Evolutionary conservation across 2,888 invertebrate species (phyloP), one percentile per base, ranked within the genome.

Genomic region (Ceramica pisi): DNA sequence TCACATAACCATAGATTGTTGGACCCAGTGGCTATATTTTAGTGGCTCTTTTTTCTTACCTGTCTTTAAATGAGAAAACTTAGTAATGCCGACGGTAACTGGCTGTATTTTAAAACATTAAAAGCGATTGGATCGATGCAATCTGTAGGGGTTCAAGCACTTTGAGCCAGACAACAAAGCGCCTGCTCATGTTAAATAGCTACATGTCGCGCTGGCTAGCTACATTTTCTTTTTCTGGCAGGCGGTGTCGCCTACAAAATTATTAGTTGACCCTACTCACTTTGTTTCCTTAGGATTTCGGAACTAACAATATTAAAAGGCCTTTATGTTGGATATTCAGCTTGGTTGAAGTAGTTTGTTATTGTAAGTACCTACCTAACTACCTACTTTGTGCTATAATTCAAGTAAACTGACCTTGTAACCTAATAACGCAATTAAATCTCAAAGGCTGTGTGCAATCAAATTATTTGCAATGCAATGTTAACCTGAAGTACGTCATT

Each of bases 161-260:
- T 21, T 63, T 5, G 26, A 66, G 63, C 74, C 76, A 85, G 81
- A 85, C 82, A 85, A 84, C 81, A 85, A 85, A 83, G 85, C 86
- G 84, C 84, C 84, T 85, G 74, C 9, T 38, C 2, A 6, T 77
- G 19, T 48, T 63, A 67, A 75, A 10, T 73, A 77, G 76, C 83
- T 57, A 64, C 46, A 61, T 68, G 31, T 75, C 59, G 57, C 26
- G 48, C 38, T 70, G 50, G 67, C 51, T 75, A 57, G 65, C 57
- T 75, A 62, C 57, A 48, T 71, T 60, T 59, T 67, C 57, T 81
- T 75, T 72, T 77, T 79, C 51, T 26, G 35, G 19, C 71, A 81
- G 83, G 84, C 80, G 82, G 38, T 73, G 59, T 60, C 51, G 35
- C 44, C 35, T 57, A 23, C 53, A 55, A 62, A 63, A 60, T 63